phyloP scores from a whole-genome alignment of 2,888 invertebrate species.

The Choristoneura rosaceana region DNA sequence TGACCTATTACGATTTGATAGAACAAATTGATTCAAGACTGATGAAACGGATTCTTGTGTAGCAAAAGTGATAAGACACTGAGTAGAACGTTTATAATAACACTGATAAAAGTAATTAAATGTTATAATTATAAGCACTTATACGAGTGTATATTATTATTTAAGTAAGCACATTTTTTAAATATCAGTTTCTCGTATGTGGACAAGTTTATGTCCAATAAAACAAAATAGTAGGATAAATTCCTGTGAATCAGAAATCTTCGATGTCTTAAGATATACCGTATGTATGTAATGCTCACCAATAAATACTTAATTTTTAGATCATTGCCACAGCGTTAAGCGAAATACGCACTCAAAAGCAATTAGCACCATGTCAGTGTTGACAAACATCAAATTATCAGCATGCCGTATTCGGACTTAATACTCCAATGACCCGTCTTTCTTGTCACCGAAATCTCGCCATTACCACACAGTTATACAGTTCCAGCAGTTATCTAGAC shows the following conservation, averaged over 20 bases:
- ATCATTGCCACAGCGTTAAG: neutral
- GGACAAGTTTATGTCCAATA: neutral
- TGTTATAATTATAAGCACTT: too few species aligned
- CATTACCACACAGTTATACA: neutral
- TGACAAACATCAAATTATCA: conserved; percentile 60
- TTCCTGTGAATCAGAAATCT: neutral
- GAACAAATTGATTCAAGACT: conserved; percentile 28
- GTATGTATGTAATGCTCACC: neutral
- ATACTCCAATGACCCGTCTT: conserved; percentile 20
- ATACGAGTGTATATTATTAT: too few species aligned
- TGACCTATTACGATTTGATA: conserved; percentile 34
- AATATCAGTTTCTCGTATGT: neutral
- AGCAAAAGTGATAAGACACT: conserved; percentile 14
- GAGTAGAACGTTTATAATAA: neutral
- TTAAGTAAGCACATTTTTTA: too few species aligned
- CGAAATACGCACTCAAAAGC: conserved; percentile 12
- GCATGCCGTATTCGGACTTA: conserved; percentile 45
- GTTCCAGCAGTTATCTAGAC: conserved; percentile 11
- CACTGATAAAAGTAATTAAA: too few species aligned
- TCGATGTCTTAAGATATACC: neutral
- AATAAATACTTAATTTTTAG: conserved; percentile 12
- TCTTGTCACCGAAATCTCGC: conserved; percentile 15
- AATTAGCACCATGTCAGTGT: conserved; percentile 50
- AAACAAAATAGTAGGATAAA: neutral
- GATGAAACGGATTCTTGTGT: conserved; percentile 29